A percentile compares a stretch with the other conserved stretches of the same genome.
Conservation (phyloP, 2,888 invertebrate species). For the Rhagonycha fulva region DNA sequence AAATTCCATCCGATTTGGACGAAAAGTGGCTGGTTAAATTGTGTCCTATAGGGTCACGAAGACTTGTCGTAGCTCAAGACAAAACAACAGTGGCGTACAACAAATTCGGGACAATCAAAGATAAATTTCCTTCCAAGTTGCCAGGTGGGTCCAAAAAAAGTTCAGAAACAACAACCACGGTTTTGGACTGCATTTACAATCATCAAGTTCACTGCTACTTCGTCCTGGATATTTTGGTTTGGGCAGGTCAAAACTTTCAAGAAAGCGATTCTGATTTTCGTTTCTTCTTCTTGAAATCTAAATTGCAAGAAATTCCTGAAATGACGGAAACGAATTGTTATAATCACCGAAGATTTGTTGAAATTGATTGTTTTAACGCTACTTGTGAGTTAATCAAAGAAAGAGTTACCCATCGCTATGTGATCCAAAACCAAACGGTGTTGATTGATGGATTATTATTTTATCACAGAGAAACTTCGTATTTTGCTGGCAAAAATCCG, state of each 20-base stretch:
- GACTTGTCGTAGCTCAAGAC: slow-evolving; percentile 76
- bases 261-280: slow-evolving; percentile 79
- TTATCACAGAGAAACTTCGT: slow-evolving; percentile 83
- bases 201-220: slow-evolving; percentile 67
- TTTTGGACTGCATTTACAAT: slow-evolving; percentile 84
- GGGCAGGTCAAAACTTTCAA: slow-evolving; percentile 73
- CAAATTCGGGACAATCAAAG: slow-evolving; percentile 64
- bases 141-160: slow-evolving; percentile 68
- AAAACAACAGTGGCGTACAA: slow-evolving; percentile 71
- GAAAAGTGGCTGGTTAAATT: slow-evolving; percentile 75
- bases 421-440: slow-evolving; percentile 52
- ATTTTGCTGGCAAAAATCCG: slow-evolving; percentile 75
- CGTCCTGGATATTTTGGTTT: slow-evolving; percentile 81
- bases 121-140: slow-evolving; percentile 65
- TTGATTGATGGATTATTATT: slow-evolving; percentile 86
- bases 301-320: slow-evolving; percentile 67
- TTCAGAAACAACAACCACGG: slow-evolving; percentile 53
- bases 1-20: slow-evolving; percentile 77
- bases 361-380: slow-evolving; percentile 59
- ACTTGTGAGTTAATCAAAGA: slow-evolving; percentile 55
- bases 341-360: slow-evolving; percentile 57
- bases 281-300: slow-evolving; percentile 79
- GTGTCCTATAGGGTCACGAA: slow-evolving; percentile 83
- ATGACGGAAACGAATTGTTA: slow-evolving; percentile 48
- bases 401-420: slow-evolving; percentile 51